These are phyloP conservation scores for Apamea monoglypha DNA, from an alignment of 2,888 invertebrate species.

Conservation along the genomic window DNA sequence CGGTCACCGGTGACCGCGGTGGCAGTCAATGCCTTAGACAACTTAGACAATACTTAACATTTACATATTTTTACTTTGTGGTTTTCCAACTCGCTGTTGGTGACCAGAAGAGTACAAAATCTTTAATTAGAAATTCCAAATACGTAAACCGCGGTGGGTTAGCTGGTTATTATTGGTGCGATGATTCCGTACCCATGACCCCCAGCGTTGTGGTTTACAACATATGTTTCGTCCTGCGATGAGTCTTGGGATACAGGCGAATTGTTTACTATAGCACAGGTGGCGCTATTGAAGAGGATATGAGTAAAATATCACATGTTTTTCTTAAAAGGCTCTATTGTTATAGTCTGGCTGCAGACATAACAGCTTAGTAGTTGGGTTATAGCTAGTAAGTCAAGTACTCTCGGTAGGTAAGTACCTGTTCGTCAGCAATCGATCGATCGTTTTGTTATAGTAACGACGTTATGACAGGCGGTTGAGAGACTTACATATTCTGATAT, in stretches of 20 bases:
- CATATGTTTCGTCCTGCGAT: constrained; percentile 56
- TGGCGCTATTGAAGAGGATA: constrained; percentile 33
- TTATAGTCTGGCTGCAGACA: neutral
- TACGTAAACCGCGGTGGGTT: constrained; percentile 63
- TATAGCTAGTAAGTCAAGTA: constrained; percentile 9
- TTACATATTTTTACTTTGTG: constrained; percentile 1
- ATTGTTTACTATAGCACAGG: constrained; percentile 48
- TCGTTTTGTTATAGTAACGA: constrained; percentile 19
- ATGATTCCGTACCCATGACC: constrained; percentile 66
- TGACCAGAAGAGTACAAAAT: constrained; percentile 13
- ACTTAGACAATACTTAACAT: neutral
- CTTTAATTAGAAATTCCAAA: constrained; percentile 52
- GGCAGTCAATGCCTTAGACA: no score
- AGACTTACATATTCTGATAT: constrained; percentile 3
- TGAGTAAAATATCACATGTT: neutral
- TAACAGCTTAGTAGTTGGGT: neutral
- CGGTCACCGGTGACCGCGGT: no score
- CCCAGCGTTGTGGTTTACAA: constrained; percentile 66
- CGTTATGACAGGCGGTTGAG: neutral
- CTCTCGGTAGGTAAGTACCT: neutral
- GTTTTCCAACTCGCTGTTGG: constrained; percentile 23
- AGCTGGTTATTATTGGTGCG: constrained; percentile 69
- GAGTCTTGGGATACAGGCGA: constrained; percentile 24
- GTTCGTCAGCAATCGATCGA: constrained; percentile 9
- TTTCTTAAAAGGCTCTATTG: constrained; percentile 16